phyloP scores from a whole-genome alignment of 2,113 vertebrate genomes.

The Zosterops lateralis region DNA sequence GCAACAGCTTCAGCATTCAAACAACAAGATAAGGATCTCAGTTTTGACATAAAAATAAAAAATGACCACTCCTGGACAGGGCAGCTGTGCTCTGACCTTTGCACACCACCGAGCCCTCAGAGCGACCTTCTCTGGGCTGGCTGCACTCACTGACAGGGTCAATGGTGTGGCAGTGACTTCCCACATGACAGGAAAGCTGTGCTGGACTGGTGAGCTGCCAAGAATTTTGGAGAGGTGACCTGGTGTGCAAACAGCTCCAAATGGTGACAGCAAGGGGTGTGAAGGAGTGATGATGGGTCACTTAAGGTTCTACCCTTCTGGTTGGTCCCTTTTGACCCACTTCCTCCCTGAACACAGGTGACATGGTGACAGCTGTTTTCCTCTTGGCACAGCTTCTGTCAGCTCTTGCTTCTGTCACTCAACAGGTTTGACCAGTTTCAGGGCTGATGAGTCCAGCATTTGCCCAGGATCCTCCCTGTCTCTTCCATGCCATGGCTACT shows the following conservation, averaged over 20 bases:
- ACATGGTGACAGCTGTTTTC: not conserved
- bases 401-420: not conserved
- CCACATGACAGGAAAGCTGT: not conserved
- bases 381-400: not conserved
- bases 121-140: not conserved
- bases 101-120: rapidly evolving
- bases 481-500: not conserved
- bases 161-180: rapidly evolving
- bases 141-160: not conserved
- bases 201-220: not conserved
- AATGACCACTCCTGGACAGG: rapidly evolving
- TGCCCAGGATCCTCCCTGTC: not conserved
- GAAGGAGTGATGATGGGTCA: not conserved
- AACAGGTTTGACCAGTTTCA: not conserved
- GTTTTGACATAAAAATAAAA: not conserved
- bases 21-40: not conserved
- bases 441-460: not conserved
- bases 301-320: not conserved
- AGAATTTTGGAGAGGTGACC: not conserved
- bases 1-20: not conserved
- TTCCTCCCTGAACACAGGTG: not conserved
- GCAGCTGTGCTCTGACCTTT: not conserved
- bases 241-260: not conserved
- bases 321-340: not conserved
- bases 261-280: not conserved